Conservation (phyloP, 1,140 invertebrate genomes). For the Drosophila fuyamai region DNA sequence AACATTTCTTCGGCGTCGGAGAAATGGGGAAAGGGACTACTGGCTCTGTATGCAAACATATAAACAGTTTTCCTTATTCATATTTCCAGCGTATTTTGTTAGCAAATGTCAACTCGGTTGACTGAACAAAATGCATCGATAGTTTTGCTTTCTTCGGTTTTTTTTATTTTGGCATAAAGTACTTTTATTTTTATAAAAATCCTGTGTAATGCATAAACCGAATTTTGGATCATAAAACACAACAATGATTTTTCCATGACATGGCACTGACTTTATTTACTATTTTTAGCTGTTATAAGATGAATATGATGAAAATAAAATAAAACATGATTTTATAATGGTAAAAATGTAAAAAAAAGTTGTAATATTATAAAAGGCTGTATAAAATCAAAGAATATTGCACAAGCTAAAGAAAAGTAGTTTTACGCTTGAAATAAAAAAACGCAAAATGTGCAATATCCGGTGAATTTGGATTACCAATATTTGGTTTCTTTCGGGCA, state of each 20-base stretch:
- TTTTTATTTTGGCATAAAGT: not conserved
- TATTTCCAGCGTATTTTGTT: conserved; percentile 31
- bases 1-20: conserved; percentile 33
- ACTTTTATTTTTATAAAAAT: not conserved
- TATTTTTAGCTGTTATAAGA: no score
- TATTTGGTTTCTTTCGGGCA: conserved; percentile 13
- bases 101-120: conserved; percentile 35
- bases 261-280: no score
- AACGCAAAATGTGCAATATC: conserved; percentile 67
- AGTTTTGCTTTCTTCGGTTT: not conserved
- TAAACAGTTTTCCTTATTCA: conserved; percentile 27
- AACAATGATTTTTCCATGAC: no score
- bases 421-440: conserved; percentile 27
- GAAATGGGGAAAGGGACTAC: conserved; percentile 2
- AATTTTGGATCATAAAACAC: not conserved
- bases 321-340: no score
- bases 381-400: not conserved
- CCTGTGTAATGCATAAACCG: not conserved
- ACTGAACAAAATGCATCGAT: conserved; percentile 30
- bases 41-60: conserved; percentile 28
- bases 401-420: not conserved
- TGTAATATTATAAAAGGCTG: no score
- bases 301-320: no score
- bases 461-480: conserved; percentile 45
- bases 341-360: no score